A percentile compares a stretch with the other conserved stretches of the same genome.
Evolutionary conservation across 2,888 invertebrate genomes (phyloP).

Genomic region (Drosophila robusta): DNA sequence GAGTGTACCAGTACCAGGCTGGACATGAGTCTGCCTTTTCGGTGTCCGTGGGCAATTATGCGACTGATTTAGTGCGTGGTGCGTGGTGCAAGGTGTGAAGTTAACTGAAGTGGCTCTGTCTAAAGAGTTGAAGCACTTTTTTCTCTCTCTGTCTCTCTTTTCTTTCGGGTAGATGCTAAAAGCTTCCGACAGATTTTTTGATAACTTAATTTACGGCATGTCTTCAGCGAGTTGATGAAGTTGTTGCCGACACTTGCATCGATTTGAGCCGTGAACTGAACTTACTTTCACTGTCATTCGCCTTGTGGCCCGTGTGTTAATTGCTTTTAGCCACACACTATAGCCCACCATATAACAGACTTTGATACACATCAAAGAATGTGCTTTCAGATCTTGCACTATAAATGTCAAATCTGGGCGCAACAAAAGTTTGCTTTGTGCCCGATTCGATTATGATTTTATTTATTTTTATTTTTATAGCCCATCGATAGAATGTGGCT

Average conservation of each 20-base stretch:
- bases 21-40: constrained; percentile 3
- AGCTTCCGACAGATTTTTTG: constrained; percentile 78
- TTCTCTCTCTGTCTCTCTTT: constrained; percentile 10
- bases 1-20: constrained; percentile 45
- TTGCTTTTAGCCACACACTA: constrained; percentile 47
- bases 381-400: constrained; percentile 2
- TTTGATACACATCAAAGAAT: constrained; percentile 16
- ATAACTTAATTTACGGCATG: constrained; percentile 76
- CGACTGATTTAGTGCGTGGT: constrained; percentile 78
- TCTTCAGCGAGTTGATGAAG: constrained; percentile 68
- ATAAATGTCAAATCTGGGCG: constrained; percentile 29
- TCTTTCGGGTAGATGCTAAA: constrained; percentile 67
- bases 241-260: constrained; percentile 40
- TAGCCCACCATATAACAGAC: constrained; percentile 4
- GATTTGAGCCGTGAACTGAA: constrained; percentile 36
- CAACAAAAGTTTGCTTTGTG: constrained; percentile 46
- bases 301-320: constrained; percentile 54
- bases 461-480: constrained; percentile 17
- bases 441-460: constrained; percentile 29
- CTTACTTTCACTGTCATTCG: constrained; percentile 77
- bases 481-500: constrained; percentile 16
- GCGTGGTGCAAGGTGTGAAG: constrained; percentile 69
- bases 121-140: constrained; percentile 17
- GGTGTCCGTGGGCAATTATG: constrained; percentile 62
- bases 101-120: constrained; percentile 57